These are phyloP conservation scores for Hirudo medicinalis DNA, from an alignment of 1,140 invertebrate genomes.

Conservation along the genomic window DNA sequence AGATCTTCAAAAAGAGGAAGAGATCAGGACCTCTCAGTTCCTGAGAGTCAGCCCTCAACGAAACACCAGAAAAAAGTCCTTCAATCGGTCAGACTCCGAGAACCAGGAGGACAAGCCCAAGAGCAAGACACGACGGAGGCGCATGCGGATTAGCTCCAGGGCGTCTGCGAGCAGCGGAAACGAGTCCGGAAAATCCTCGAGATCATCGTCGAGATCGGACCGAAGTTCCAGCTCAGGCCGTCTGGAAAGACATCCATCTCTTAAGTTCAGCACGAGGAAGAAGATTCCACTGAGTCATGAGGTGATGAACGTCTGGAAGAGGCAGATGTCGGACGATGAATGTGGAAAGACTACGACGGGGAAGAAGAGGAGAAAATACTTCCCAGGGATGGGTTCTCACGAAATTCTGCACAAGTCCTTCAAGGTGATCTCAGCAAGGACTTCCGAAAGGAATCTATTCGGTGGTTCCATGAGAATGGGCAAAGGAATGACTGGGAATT, in stretches of 20 bases:
- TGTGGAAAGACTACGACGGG: too few relatives aligned
- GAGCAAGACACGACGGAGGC: not conserved
- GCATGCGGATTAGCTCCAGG: not conserved
- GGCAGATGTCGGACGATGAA: too few relatives aligned
- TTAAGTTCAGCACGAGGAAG: slow-evolving; percentile 13
- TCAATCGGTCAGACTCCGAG: not conserved
- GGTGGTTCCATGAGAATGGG: slow-evolving; percentile 4
- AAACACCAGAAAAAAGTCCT: not conserved
- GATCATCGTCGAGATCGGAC: slow-evolving; percentile 6
- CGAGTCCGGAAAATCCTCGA: slow-evolving; percentile 6
- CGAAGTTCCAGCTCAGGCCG: not conserved
- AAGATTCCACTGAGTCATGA: not conserved
- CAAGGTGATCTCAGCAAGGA: not conserved
- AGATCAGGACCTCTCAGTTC: not conserved
- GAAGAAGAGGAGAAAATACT: not conserved
- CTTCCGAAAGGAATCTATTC: not conserved
- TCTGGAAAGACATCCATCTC: slow-evolving; percentile 13
- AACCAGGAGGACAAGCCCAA: not conserved
- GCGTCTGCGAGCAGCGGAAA: not conserved
- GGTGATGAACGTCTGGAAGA: not conserved
- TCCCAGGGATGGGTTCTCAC: not conserved
- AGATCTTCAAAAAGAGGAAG: not conserved
- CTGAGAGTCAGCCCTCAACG: not conserved
- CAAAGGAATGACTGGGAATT: not conserved
- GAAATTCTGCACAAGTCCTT: not conserved